Evolutionary conservation across 2,113 vertebrate genomes (phyloP), one percentile per base, ranked within the genome.

Genomic region (Strigops habroptila): DNA sequence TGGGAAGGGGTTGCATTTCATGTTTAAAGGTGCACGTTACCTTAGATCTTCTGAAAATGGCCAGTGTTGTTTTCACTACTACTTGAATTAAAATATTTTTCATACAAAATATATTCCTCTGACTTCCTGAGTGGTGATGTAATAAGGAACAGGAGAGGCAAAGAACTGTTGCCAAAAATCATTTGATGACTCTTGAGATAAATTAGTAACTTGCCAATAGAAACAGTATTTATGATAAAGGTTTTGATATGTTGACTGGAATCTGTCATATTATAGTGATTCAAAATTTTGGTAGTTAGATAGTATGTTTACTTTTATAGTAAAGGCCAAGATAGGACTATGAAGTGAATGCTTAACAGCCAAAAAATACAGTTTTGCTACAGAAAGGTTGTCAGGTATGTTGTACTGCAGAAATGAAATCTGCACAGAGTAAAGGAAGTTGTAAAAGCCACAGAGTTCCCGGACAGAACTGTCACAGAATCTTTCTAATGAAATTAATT

Each of bases 401-500:
- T 77, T 53, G 22, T 18, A 37, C 23, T 62, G 52, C 44, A 64
- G 39, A 81, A 73, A 8, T 49, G 28, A 74, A 82, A 63, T 81
- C 39, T 88, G 24, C 55, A 64, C 1, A 19, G 63, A 94, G 82
- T 79, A 53, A 87, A 93, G 82, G 85, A 81, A 68, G 62, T 44
- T 62, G 52, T 88, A 67, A 69, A 95, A 92, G 28, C 41, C 86
- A 46, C 10, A 24, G 37, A 87, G 81, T 62, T 93, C 33, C 19
- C 10, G 6, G 17, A 41, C 14, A 49, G 88, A 94, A 92, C 41
- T 92, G 86, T 62, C 73, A 83, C 65, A 88, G 68, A 71, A 10
- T 89, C 44, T 77, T 77, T 70, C 24, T 65, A 88, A 96, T 59
- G 39, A 94, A 75, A 81, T 96, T 93, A 96, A 94, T 86, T 96